A percentile compares a stretch with the other conserved stretches of the same genome.
phyloP scores from a whole-genome alignment of 2,888 invertebrate species.

The Apantesis nais region DNA sequence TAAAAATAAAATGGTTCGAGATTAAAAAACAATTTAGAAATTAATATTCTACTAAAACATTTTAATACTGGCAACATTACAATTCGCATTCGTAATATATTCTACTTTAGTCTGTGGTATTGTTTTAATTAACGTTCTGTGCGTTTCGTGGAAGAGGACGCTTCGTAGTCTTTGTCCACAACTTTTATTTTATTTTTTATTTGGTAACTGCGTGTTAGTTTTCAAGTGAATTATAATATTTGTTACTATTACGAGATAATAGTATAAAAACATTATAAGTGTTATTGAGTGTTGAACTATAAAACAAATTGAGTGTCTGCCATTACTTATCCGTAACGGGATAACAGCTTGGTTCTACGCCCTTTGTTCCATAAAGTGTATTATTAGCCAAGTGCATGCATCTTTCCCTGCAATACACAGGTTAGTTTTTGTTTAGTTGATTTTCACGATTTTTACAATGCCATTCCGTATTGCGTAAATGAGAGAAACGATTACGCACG shows the following conservation, averaged over 20 bases:
- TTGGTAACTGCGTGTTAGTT: conserved; percentile 63
- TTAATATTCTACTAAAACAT: background rate
- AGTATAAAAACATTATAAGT: conserved; percentile 64
- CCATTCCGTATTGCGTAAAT: conserved; percentile 58
- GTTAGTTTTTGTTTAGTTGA: conserved; percentile 60
- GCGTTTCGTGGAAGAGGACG: conserved; percentile 77
- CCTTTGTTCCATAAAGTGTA: conserved; percentile 83
- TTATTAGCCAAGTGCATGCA: conserved; percentile 85
- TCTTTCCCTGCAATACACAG: conserved; percentile 85
- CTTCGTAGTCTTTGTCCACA: conserved; percentile 74
- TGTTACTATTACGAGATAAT: conserved; percentile 67
- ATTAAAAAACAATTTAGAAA: background rate
- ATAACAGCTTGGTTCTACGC: conserved; percentile 82
- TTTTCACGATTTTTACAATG: conserved; percentile 19
- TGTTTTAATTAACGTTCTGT: conserved; percentile 31
- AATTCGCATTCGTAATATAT: background rate
- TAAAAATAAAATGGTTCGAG: background rate
- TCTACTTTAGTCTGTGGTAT: conserved; percentile 26
- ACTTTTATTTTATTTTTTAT: conserved; percentile 80
- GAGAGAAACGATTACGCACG: conserved; percentile 63
- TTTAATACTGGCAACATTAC: conserved; percentile 41
- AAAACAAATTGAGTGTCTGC: conserved; percentile 69
- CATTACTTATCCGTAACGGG: conserved; percentile 83
- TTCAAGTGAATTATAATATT: conserved; percentile 59
- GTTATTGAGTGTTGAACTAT: conserved; percentile 56